Conservation (phyloP, 1,140 invertebrate species). For the Octopus sinensis region DNA sequence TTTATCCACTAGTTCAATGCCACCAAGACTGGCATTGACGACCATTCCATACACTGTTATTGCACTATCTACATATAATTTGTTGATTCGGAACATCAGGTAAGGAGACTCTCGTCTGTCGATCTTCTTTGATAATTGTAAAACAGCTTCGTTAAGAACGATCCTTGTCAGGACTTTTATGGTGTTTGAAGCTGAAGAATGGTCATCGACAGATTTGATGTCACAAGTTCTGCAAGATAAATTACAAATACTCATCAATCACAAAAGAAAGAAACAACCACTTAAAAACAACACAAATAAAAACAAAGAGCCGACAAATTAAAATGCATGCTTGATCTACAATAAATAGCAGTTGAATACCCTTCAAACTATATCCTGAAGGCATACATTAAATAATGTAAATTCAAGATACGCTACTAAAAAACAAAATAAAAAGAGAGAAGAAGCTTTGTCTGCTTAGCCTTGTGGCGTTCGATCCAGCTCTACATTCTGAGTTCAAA, state of each 20-base stretch:
- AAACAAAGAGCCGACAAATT: too few relatives aligned
- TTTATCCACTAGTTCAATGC: constrained; percentile 75
- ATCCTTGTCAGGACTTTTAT: constrained; percentile 72
- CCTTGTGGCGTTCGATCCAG: too few relatives aligned
- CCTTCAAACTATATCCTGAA: too few relatives aligned
- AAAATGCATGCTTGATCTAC: too few relatives aligned
- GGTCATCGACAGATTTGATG: constrained; percentile 80
- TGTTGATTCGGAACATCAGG: constrained; percentile 70
- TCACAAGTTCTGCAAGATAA: constrained; percentile 64
- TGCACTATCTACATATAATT: constrained; percentile 71
- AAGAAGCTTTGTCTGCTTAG: too few relatives aligned
- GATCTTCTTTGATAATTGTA: constrained; percentile 62
- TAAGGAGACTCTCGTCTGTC: constrained; percentile 69
- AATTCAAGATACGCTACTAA: too few relatives aligned
- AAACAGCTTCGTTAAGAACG: constrained; percentile 67
- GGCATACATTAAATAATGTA: too few relatives aligned
- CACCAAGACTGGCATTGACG: constrained; percentile 71
- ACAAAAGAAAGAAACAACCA: too few relatives aligned
- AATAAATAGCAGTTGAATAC: too few relatives aligned
- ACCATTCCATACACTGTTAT: constrained; percentile 78
- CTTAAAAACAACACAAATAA: too few relatives aligned
- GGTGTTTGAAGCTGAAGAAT: constrained; percentile 74
- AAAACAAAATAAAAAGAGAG: too few relatives aligned
- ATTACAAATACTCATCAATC: not conserved
- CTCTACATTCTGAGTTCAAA: too few relatives aligned